Conservation (phyloP, 2,888 invertebrate genomes). For the Charanyca ferruginea region DNA sequence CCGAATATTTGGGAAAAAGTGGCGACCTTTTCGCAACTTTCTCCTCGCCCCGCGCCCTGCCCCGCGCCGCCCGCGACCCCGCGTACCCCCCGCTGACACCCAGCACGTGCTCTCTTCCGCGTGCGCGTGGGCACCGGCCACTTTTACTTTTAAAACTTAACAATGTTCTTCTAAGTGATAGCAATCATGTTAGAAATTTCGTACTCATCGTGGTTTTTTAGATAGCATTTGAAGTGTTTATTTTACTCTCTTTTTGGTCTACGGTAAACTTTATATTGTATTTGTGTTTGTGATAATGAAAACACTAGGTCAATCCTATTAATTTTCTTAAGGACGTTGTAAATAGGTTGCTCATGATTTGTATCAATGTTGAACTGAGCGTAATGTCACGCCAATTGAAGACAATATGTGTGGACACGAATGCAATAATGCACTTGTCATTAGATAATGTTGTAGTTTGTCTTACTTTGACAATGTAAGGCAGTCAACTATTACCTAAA, state of each 20-base stretch:
- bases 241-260: conserved; percentile 1
- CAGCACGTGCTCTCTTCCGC: conserved; percentile 83
- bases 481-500: neutral
- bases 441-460: neutral
- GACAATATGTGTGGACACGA: neutral
- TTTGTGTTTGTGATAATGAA: neutral
- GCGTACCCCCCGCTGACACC: conserved; percentile 61
- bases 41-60: conserved; percentile 74
- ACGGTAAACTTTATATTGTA: neutral
- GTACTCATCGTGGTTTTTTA: conserved; percentile 12
- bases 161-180: conserved; percentile 63
- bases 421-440: neutral
- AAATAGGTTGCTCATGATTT: conserved; percentile 1
- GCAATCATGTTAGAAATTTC: conserved; percentile 22
- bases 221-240: neutral
- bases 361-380: neutral
- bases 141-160: conserved; percentile 87
- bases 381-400: neutral
- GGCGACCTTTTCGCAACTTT: conserved; percentile 90
- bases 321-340: neutral
- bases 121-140: conserved; percentile 78
- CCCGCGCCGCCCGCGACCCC: conserved; percentile 59
- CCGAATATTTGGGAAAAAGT: conserved; percentile 91
- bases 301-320: neutral
- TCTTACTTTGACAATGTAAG: neutral